A percentile compares a stretch with the other conserved stretches of the same genome.
phyloP scores from a whole-genome alignment of 2,797 vertebrate genomes.

The Paedocypris micromegethes region DNA sequence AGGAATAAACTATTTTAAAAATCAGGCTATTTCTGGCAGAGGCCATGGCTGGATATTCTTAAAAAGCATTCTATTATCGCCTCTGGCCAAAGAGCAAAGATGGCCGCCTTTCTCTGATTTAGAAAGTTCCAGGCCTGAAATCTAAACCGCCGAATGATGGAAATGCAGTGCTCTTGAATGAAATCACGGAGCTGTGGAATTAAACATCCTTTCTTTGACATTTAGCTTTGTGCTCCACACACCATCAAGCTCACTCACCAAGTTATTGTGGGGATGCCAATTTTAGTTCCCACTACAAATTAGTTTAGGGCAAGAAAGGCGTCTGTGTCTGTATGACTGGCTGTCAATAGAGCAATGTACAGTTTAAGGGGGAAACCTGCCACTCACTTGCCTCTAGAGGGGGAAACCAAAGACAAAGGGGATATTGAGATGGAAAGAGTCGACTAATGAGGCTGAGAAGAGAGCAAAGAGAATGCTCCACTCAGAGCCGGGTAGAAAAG shows the following conservation, averaged over 20 bases:
- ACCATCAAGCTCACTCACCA: conserved; percentile 42
- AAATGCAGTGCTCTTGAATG: conserved; percentile 61
- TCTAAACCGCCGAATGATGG: conserved; percentile 48
- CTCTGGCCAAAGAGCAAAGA: conserved; percentile 16
- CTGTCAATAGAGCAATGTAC: conserved; percentile 53
- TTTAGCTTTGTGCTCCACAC: conserved; percentile 60
- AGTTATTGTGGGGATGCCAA: conserved; percentile 34
- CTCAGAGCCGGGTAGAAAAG: conserved; percentile 60
- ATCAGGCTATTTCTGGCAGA: too few species aligned
- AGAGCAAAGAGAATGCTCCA: conserved; percentile 59
- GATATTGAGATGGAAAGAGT: conserved; percentile 46
- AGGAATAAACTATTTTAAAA: too few species aligned
- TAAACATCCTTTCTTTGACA: conserved; percentile 64
- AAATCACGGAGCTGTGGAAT: conserved; percentile 61
- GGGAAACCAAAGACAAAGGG: conserved; percentile 56
- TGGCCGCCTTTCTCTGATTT: conserved; percentile 19
- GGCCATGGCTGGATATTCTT: conserved; percentile 9
- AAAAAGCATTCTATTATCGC: conserved; percentile 12
- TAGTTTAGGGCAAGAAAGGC: conserved; percentile 28
- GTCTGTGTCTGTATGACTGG: conserved; percentile 7
- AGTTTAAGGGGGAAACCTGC: conserved; percentile 64
- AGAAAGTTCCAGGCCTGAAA: conserved; percentile 45
- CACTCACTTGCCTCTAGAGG: conserved; percentile 67
- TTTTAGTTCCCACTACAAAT: conserved; percentile 20
- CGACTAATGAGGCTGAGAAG: conserved; percentile 47